These are phyloP conservation scores for Dendroctonus valens DNA, from an alignment of 1,140 invertebrate species.

Conservation along the genomic window DNA sequence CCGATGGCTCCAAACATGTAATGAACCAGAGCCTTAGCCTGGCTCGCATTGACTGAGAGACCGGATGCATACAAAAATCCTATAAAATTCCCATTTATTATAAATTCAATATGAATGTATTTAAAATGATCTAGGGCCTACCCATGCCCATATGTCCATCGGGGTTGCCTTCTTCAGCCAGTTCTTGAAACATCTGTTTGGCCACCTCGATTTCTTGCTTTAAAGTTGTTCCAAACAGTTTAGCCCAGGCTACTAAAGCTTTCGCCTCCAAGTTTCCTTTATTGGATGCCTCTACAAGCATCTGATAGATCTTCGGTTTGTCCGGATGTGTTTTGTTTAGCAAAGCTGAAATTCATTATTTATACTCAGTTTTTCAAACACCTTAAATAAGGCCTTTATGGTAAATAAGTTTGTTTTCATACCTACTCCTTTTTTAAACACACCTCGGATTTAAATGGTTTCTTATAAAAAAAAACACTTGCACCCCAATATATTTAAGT, in stretches of 20 bases:
- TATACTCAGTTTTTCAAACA: too few relatives aligned
- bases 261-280: slow-evolving; percentile 77
- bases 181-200: slow-evolving; percentile 71
- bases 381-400: too few relatives aligned
- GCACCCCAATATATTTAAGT: not conserved
- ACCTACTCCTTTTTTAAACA: too few relatives aligned
- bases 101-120: not conserved
- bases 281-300: slow-evolving; percentile 72
- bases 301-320: slow-evolving; percentile 62
- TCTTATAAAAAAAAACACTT: too few relatives aligned
- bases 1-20: slow-evolving; percentile 88
- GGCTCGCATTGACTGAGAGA: slow-evolving; percentile 79
- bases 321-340: slow-evolving; percentile 68
- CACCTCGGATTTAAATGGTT: too few relatives aligned
- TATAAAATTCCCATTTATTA: slow-evolving; percentile 50
- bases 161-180: slow-evolving; percentile 75
- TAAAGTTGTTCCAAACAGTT: slow-evolving; percentile 76
- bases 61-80: slow-evolving; percentile 89
- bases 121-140: slow-evolving; percentile 9
- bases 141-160: slow-evolving; percentile 78
- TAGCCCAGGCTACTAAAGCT: slow-evolving; percentile 82
- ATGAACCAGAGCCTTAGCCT: slow-evolving; percentile 86
- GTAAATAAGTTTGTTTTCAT: too few relatives aligned
- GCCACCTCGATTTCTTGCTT: slow-evolving; percentile 76
- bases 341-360: slow-evolving; percentile 45